A percentile compares a stretch with the other conserved stretches of the same genome.
Evolutionary conservation across 35 echinoderm and acorn worm species (phyloP).

Genomic region (Holothuria glaberrima): DNA sequence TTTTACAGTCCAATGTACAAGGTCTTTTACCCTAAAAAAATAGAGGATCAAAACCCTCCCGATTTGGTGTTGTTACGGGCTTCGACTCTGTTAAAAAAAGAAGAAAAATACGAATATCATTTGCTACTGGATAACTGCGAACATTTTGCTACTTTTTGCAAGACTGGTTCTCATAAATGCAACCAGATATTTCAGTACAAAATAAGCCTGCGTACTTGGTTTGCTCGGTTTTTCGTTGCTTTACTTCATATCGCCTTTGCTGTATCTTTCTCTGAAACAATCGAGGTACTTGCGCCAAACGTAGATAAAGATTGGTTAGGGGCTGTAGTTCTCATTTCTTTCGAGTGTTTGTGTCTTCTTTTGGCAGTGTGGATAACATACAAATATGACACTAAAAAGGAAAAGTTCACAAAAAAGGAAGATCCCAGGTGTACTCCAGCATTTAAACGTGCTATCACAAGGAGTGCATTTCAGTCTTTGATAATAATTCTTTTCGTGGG

Average conservation of each 20-base stretch:
- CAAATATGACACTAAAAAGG: background rate
- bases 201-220: background rate
- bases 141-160: conserved; percentile 51
- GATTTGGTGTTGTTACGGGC: conserved; percentile 41
- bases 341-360: background rate
- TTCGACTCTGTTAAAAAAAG: background rate
- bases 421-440: background rate
- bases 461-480: background rate
- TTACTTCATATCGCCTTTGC: background rate
- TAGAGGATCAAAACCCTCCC: conserved; percentile 2
- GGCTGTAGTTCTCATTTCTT: background rate
- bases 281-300: background rate
- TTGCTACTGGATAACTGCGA: conserved; percentile 57
- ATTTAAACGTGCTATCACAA: background rate
- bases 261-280: background rate
- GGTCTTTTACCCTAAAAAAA: conserved; percentile 29
- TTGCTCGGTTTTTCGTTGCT: background rate
- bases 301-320: background rate
- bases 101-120: conserved; percentile 22
- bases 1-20: conserved; percentile 36
- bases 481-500: background rate
- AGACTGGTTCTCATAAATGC: conserved; percentile 19
- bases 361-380: background rate
- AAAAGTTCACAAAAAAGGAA: background rate
- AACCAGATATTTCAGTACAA: conserved; percentile 12